Evolutionary conservation across 2,797 vertebrate genomes (phyloP).

Genomic region (Gallinago stenura): DNA sequence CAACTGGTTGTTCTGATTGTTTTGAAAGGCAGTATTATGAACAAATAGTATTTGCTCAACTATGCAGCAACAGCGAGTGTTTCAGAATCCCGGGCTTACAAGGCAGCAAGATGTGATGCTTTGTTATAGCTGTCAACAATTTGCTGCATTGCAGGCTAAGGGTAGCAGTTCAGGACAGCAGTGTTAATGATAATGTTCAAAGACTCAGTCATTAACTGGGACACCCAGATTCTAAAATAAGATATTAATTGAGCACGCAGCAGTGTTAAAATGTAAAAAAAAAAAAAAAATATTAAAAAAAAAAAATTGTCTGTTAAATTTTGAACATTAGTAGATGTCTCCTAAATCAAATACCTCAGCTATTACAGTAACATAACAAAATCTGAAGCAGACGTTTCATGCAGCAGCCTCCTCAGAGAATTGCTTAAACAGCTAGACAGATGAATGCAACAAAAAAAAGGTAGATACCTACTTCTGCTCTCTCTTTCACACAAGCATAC

Average conservation of each 20-base stretch:
- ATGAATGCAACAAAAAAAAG: neutral
- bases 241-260: slow-evolving; percentile 31
- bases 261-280: slow-evolving; percentile 40
- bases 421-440: neutral
- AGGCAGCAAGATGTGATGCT: slow-evolving; percentile 33
- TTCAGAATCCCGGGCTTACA: slow-evolving; percentile 29
- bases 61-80: neutral
- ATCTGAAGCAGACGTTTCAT: slow-evolving; percentile 23
- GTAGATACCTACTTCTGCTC: neutral
- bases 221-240: neutral
- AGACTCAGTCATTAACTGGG: slow-evolving; percentile 34
- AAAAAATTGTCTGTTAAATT: neutral
- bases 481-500: neutral
- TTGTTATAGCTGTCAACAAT: slow-evolving; percentile 67
- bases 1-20: neutral
- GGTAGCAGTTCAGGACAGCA: slow-evolving; percentile 29
- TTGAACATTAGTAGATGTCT: slow-evolving; percentile 29
- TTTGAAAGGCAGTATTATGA: neutral
- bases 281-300: neutral
- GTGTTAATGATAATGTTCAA: slow-evolving; percentile 19
- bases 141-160: slow-evolving; percentile 68
- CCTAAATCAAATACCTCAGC: neutral
- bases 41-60: neutral
- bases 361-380: slow-evolving; percentile 28
- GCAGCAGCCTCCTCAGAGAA: neutral